phyloP scores from a whole-genome alignment of 1,140 invertebrate species.

The Cryptotermes secundus region DNA sequence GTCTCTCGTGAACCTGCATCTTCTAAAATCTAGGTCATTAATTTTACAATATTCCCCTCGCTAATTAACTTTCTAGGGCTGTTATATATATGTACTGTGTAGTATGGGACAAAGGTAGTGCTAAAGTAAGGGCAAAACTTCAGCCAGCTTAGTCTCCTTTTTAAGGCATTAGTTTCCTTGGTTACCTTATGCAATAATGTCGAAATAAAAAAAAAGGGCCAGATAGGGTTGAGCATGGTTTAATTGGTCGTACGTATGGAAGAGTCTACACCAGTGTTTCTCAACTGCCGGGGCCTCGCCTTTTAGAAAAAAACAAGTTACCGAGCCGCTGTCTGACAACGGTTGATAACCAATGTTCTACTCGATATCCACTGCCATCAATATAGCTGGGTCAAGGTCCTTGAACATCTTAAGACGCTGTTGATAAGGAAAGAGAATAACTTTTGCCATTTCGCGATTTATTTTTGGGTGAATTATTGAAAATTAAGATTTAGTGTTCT shows the following conservation, averaged over 20 bases:
- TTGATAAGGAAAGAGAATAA: too few relatives aligned
- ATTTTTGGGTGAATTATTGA: too few relatives aligned
- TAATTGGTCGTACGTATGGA: background rate
- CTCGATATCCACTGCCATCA: too few relatives aligned
- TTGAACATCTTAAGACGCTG: too few relatives aligned
- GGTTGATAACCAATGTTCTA: too few relatives aligned
- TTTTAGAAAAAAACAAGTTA: too few relatives aligned
- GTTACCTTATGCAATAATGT: background rate
- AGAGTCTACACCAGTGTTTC: too few relatives aligned
- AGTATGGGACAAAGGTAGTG: background rate
- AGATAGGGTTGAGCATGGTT: background rate
- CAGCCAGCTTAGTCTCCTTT: background rate
- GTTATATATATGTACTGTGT: background rate
- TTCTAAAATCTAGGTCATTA: conserved; percentile 18
- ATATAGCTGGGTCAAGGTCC: too few relatives aligned
- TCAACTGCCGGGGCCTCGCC: too few relatives aligned
- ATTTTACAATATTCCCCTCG: background rate
- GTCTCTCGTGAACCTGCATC: background rate
- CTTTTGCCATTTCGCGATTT: too few relatives aligned
- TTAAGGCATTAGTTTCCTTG: background rate
- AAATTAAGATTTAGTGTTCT: too few relatives aligned
- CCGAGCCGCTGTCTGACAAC: too few relatives aligned
- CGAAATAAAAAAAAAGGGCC: background rate
- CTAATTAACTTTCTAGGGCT: conserved; percentile 19
- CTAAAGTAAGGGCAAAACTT: background rate